Conservation (phyloP, 2,797 vertebrate genomes). For the Pangasius krempfi region DNA sequence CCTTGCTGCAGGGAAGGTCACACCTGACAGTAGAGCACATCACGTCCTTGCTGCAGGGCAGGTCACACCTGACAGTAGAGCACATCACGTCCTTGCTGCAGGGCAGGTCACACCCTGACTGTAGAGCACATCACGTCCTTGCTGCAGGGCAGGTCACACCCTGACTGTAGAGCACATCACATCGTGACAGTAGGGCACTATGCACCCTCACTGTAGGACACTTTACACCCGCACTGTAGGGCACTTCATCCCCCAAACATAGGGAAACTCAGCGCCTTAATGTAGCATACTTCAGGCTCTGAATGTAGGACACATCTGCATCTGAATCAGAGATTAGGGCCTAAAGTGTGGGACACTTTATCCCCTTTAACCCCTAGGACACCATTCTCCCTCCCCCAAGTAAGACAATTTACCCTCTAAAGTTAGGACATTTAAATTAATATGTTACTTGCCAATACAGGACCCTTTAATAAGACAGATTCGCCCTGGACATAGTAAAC, state of each 20-base stretch:
- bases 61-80: neutral
- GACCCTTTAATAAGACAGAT: neutral
- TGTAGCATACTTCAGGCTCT: neutral
- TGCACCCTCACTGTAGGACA: neutral
- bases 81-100: no score
- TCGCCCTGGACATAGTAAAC: neutral
- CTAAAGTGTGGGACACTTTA: neutral
- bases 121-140: neutral
- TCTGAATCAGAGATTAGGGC: neutral
- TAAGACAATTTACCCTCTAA: neutral
- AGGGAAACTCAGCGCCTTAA: neutral
- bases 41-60: neutral
- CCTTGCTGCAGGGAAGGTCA: neutral
- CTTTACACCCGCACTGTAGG: neutral
- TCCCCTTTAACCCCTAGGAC: neutral
- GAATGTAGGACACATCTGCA: neutral
- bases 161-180: neutral
- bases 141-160: neutral
- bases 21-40: neutral
- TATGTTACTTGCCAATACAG: neutral
- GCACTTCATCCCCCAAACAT: neutral
- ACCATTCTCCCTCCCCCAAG: neutral
- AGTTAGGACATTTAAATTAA: neutral
- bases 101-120: neutral
- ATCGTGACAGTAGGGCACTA: neutral